Base-by-base conservation (phyloP, 1,140 invertebrate species). In the Bombus sibiricus region DNA sequence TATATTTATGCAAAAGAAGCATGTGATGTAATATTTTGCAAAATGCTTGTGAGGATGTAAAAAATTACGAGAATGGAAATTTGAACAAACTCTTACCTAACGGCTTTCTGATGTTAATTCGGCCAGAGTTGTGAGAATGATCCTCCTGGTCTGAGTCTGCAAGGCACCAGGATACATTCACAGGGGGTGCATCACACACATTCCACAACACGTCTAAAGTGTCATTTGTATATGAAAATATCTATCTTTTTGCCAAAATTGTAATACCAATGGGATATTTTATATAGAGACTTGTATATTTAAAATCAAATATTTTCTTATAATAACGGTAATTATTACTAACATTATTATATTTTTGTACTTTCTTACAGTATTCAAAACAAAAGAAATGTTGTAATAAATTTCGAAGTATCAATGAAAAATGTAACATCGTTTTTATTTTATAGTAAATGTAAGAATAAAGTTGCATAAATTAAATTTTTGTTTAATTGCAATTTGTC, bases 131-230 rank as follows among this genome's bases (percentile, higher is more conserved):
- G 92, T 93, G 91, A 88, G 94, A 94, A 91, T 94, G 94, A 86
- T 96, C 95, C 91, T 96, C 96, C 89, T 96, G 96, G 93, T 96
- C 96, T 92, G 95, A 95, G 93, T 95, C 94, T 95, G 94, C 92
- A 95, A 95, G 92, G 86, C 92, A 94, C 92, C 94, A 95, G 94
- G 94, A 94, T 73, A 95, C 94, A 95, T 95, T 95, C 94, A 95
- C 93, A 93, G 92, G 93, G 91, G 93, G 94, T 95, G 94, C 93
- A 94, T 94, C 91, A 94, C 94, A 94, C 92, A 94, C 94, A 95
- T 94, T 95, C 94, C 94, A 94, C 92, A 94, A 94, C 93, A 94
- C 93, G 93, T 93, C 92, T 94, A 91, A 89, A 92, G 92, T 94
- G 92, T 94, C 89, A 89, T 93, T 92, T 88, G 89, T 92, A 89